phyloP scores from a whole-genome alignment of 2,888 invertebrate species.

The Rhagonycha fulva region DNA sequence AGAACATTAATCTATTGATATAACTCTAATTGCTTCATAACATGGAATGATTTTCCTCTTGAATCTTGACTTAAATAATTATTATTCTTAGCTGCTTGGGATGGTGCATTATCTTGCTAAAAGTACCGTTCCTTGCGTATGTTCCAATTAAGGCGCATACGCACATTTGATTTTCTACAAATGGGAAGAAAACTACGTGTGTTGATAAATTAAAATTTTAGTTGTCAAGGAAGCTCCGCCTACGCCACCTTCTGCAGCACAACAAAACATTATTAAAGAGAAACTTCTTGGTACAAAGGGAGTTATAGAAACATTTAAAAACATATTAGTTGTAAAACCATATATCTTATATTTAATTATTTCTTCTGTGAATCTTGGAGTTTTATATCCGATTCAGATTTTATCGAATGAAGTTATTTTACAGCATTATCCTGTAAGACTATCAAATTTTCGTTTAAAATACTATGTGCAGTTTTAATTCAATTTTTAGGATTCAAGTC shows the following conservation, averaged over 20 bases:
- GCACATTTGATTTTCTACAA: no score
- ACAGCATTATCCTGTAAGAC: background rate
- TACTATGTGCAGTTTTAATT: background rate
- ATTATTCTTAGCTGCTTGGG: no score
- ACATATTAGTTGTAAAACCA: background rate
- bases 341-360: background rate
- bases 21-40: no score
- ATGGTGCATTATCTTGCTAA: no score
- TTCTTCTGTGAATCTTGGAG: background rate
- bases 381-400: background rate
- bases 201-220: background rate
- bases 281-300: background rate
- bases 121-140: no score
- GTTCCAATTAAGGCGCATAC: no score
- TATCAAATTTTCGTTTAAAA: background rate
- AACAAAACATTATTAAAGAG: background rate
- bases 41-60: no score
- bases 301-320: background rate
- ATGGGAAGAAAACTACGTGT: no score
- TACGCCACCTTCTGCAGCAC: background rate
- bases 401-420: background rate
- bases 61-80: no score
- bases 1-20: no score
- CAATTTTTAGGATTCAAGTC: background rate
- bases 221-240: background rate